Conservation (phyloP, 2,797 vertebrate species). For the Falco peregrinus region DNA sequence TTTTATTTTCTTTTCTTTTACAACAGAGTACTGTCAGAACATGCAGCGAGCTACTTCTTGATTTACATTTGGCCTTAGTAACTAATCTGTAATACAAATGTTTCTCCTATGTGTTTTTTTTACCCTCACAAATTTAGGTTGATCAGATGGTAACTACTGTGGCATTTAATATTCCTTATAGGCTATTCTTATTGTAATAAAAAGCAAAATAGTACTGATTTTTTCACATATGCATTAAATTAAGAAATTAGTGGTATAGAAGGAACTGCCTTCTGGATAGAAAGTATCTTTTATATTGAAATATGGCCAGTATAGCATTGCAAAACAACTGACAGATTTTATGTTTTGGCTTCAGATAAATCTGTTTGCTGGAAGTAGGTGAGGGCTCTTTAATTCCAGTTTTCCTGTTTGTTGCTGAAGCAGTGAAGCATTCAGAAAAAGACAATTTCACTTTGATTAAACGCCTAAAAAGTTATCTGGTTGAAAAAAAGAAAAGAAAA, state of each 20-base stretch:
- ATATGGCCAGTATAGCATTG: neutral
- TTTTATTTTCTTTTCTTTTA: neutral
- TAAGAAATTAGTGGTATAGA: neutral
- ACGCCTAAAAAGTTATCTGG: conserved; percentile 62
- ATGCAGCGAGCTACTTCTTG: neutral
- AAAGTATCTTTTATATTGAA: neutral
- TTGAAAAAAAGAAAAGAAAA: neutral
- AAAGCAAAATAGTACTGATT: neutral
- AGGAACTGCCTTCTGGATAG: neutral
- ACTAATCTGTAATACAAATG: neutral
- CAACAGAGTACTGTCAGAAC: neutral
- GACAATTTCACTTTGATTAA: conserved; percentile 63
- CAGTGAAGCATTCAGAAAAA: conserved; percentile 45
- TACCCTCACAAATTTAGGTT: neutral
- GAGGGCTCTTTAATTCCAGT: conserved; percentile 31
- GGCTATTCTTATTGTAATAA: neutral
- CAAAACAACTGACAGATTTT: neutral
- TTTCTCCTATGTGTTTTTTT: neutral
- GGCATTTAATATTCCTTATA: neutral
- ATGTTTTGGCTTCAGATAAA: neutral
- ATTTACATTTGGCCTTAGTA: neutral
- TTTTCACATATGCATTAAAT: neutral
- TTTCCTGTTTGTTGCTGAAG: conserved; percentile 35
- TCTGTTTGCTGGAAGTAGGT: conserved; percentile 12
- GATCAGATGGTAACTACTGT: neutral